These are phyloP conservation scores for Formica aserva DNA, from an alignment of 2,888 invertebrate genomes.

Conservation along the genomic window DNA sequence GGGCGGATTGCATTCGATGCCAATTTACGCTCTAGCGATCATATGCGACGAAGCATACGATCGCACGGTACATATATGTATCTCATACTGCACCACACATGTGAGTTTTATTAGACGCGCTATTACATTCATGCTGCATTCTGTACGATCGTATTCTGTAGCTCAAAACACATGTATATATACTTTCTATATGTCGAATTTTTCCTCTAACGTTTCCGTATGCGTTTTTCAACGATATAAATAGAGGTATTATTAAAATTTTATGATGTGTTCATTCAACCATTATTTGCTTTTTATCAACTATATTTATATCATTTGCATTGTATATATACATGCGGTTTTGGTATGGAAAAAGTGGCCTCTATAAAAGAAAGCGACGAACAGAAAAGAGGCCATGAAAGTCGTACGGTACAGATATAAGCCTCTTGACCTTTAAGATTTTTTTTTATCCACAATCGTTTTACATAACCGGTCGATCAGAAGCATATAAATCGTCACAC, in stretches of 20 bases:
- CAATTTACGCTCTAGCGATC: slow-evolving; percentile 69
- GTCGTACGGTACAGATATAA: slow-evolving; percentile 65
- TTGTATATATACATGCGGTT: background rate
- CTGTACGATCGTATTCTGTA: slow-evolving; percentile 64
- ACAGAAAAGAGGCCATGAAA: slow-evolving; percentile 72
- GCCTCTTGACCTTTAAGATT: slow-evolving; percentile 67
- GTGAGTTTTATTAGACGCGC: slow-evolving; percentile 41
- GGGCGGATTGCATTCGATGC: slow-evolving; percentile 35
- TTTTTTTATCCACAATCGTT: slow-evolving; percentile 13
- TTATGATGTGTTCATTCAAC: background rate
- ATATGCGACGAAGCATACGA: slow-evolving; percentile 63
- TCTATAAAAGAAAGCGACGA: slow-evolving; percentile 68
- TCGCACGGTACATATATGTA: slow-evolving; percentile 42
- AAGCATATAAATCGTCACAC: slow-evolving; percentile 4
- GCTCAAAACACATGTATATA: slow-evolving; percentile 65
- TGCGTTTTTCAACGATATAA: background rate
- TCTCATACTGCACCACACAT: background rate
- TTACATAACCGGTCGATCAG: slow-evolving; percentile 24
- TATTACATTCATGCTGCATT: slow-evolving; percentile 42
- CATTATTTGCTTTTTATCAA: background rate
- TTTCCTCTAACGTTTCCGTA: slow-evolving; percentile 19
- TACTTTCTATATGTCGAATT: slow-evolving; percentile 54
- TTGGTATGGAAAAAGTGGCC: slow-evolving; percentile 8
- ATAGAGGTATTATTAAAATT: background rate
- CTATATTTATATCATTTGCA: background rate